Base-by-base conservation (phyloP, 2,797 vertebrate species). In the Ispidina lecontei region DNA sequence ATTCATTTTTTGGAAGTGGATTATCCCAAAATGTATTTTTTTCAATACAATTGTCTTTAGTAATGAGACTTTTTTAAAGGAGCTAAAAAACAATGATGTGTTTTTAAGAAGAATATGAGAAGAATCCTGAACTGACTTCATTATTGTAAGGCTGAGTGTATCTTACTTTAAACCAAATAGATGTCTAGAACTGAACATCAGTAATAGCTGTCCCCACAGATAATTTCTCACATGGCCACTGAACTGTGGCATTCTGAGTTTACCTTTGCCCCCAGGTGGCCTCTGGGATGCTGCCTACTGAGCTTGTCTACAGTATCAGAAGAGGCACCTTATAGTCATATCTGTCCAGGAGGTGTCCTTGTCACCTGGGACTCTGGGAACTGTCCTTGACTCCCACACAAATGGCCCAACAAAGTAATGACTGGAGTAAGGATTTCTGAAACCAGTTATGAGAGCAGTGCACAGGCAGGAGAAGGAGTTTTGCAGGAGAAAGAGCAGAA, bases 161-260 rank as follows among this genome's bases (percentile, higher is more conserved):
- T 7, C 12, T 79, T 55, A n/a, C 12, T 31, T 77, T 72, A 73
- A 83, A 87, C 39, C 7, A 87, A 74, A 47, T 5, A 20, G 4
- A 62, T 64, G 5, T 19, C 19, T 4, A 44, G 28, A 91, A 89
- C 18, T 28, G 15, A 46, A 20, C 7, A 35, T 51, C 16, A 55
- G 12, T 37, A 65, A 47, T 35, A 3, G 3, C 4, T 81, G 10
- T 31, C 37, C 25, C 67, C 39, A 56, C 15, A 93, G 41, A 46
- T 47, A 81, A 10, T 47, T 79, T n/a, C 54, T 82, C 28, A 28
- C 0, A 4, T 68, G 54, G 62, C 21, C 15, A 14, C 14, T 59
- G 49, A 55, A 37, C 4, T 1, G 2, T 0, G 0, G 25, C 14
- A 10, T 70, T 77, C 23, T 71, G 41, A 64, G 16, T 28, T 82